Percentiles rank a stretch among this genome's conserved stretches.
phyloP scores from a whole-genome alignment of 2,797 vertebrate genomes.

The Pantherophis alleghaniensis region DNA sequence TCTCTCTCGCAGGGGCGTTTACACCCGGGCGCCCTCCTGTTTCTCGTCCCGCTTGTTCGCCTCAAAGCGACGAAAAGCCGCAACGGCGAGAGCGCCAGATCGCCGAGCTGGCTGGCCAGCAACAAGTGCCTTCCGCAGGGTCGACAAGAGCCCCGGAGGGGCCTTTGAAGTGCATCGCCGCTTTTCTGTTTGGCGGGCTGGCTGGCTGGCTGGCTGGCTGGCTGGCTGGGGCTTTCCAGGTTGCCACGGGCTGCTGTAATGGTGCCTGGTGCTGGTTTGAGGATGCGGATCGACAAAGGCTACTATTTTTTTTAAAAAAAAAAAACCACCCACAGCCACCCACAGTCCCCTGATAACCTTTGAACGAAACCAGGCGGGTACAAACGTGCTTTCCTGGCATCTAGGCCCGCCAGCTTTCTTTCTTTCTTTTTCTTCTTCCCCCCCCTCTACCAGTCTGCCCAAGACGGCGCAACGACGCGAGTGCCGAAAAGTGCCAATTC shows the following conservation, averaged over 20 bases:
- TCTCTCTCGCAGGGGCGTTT: background rate
- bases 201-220: background rate
- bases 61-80: background rate
- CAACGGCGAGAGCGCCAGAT: background rate
- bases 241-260: background rate
- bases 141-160: background rate
- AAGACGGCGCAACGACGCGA: background rate
- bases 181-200: background rate
- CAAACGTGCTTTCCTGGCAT: background rate
- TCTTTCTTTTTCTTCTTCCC: fast-evolving
- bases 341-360: background rate
- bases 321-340: background rate
- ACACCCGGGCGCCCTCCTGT: background rate
- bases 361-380: background rate
- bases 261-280: background rate
- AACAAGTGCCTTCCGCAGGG: slow-evolving; percentile 14
- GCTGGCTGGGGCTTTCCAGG: background rate
- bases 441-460: background rate
- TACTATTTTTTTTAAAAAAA: too few species aligned
- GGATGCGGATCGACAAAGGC: background rate
- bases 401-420: background rate
- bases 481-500: background rate
- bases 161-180: background rate
- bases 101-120: background rate
- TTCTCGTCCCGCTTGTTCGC: background rate